phyloP scores from a whole-genome alignment of 2,888 invertebrate species.

The Rhyacophila evoluta region DNA sequence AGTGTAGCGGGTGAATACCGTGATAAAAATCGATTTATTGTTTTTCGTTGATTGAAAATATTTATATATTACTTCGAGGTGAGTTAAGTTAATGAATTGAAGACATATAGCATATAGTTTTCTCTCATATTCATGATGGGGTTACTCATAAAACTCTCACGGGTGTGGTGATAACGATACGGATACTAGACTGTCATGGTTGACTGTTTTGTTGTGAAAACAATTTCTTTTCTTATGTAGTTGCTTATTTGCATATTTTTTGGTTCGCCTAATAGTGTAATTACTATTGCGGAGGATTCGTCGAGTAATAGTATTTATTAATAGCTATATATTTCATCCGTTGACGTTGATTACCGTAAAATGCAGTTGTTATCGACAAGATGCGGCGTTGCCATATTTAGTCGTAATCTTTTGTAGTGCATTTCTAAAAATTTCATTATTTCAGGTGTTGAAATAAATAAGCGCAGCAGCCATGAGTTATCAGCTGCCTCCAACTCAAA shows the following conservation, averaged over 20 bases:
- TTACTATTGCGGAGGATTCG: background rate
- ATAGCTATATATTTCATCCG: background rate
- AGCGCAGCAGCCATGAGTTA: conserved; percentile 85
- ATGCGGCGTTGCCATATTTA: conserved; percentile 47
- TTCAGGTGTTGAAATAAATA: conserved; percentile 75
- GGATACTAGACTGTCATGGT: conserved; percentile 49
- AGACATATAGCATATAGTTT: background rate
- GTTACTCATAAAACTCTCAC: conserved; percentile 26
- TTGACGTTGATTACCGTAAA: background rate
- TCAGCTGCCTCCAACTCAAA: conserved; percentile 84
- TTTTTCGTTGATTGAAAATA: conserved; percentile 34
- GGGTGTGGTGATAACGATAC: conserved; percentile 51
- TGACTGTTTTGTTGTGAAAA: conserved; percentile 54
- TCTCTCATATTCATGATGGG: background rate
- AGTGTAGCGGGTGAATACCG: conserved; percentile 47
- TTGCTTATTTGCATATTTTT: background rate
- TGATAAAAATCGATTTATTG: conserved; percentile 46
- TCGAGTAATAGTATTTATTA: background rate
- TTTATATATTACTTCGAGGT: conserved; percentile 40
- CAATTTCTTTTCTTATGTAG: conserved; percentile 28
- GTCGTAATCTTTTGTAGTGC: conserved; percentile 36
- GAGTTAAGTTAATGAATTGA: conserved; percentile 20
- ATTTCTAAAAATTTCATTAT: conserved; percentile 57
- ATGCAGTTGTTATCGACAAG: conserved; percentile 42
- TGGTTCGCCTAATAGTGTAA: background rate